Percentiles rank a stretch among this genome's conserved stretches.
These are phyloP conservation scores for Oophaga pumilio DNA, from an alignment of 2,113 vertebrate species.

Conservation along the genomic window DNA sequence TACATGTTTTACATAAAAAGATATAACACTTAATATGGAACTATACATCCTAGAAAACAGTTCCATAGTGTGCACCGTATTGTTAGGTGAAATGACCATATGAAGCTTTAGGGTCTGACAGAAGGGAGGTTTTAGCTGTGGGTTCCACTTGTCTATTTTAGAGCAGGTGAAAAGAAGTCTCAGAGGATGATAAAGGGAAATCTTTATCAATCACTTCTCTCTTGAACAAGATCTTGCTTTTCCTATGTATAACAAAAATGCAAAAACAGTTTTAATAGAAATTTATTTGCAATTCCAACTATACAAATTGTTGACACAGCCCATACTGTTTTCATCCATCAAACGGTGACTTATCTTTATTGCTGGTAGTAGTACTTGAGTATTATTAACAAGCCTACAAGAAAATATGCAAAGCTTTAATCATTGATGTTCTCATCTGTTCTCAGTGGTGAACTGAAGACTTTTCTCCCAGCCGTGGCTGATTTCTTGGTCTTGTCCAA, in stretches of 20 bases:
- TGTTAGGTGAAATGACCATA: too few relatives aligned
- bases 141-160: too few relatives aligned
- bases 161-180: too few relatives aligned
- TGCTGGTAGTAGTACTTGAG: too few relatives aligned
- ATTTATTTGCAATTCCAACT: too few relatives aligned
- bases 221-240: not conserved
- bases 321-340: not conserved
- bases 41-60: not conserved
- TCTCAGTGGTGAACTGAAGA: constrained; percentile 76
- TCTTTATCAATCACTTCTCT: not conserved
- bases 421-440: not conserved
- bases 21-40: not conserved
- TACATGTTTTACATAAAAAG: not conserved
- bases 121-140: too few relatives aligned
- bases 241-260: not conserved
- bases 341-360: too few relatives aligned
- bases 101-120: too few relatives aligned
- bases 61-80: not conserved
- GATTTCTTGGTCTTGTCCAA: constrained; percentile 81
- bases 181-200: not conserved
- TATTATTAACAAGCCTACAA: too few relatives aligned
- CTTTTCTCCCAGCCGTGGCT: constrained; percentile 75
- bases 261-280: not conserved
- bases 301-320: not conserved
- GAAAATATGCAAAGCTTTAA: not conserved